Evolutionary conservation across 1,140 invertebrate species (phyloP).

Genomic region (Zaprionus capensis): DNA sequence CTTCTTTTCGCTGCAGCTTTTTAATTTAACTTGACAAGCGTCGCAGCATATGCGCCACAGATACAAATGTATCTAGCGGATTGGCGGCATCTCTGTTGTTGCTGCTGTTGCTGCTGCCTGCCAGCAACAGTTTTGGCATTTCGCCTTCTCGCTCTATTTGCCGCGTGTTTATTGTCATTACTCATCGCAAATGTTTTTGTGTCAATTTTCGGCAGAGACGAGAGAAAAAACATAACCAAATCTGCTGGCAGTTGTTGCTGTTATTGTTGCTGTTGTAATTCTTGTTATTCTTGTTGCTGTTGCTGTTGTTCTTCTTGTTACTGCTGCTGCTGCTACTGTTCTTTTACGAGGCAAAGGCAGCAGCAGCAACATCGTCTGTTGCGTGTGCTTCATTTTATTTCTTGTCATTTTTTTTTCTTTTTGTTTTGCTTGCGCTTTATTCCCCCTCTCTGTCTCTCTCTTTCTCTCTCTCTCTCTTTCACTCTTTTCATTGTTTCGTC

Average conservation of each 20-base stretch:
- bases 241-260: conserved; percentile 20
- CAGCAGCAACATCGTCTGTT: conserved; percentile 14
- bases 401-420: conserved; percentile 40
- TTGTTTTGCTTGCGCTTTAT: conserved; percentile 66
- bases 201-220: conserved; percentile 46
- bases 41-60: conserved; percentile 57
- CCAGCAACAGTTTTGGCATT: conserved; percentile 63
- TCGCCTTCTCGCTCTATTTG: conserved; percentile 9
- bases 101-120: conserved; percentile 24
- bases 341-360: conserved; percentile 11
- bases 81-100: conserved; percentile 30
- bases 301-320: neutral
- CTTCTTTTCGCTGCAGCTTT: conserved; percentile 60
- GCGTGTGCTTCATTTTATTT: conserved; percentile 18
- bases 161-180: conserved; percentile 65
- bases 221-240: conserved; percentile 1
- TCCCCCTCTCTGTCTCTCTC: neutral
- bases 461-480: neutral
- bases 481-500: conserved; percentile 14
- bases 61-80: conserved; percentile 69
- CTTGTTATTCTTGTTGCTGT: neutral
- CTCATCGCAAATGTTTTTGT: conserved; percentile 69
- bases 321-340: conserved; percentile 8
- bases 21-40: conserved; percentile 76
- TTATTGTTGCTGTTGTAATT: conserved; percentile 6